A percentile compares a stretch with the other conserved stretches of the same genome.
phyloP scores from a whole-genome alignment of 37 sponge, comb jelly and placozoan genomes.

The Mnemiopsis leidyi region DNA sequence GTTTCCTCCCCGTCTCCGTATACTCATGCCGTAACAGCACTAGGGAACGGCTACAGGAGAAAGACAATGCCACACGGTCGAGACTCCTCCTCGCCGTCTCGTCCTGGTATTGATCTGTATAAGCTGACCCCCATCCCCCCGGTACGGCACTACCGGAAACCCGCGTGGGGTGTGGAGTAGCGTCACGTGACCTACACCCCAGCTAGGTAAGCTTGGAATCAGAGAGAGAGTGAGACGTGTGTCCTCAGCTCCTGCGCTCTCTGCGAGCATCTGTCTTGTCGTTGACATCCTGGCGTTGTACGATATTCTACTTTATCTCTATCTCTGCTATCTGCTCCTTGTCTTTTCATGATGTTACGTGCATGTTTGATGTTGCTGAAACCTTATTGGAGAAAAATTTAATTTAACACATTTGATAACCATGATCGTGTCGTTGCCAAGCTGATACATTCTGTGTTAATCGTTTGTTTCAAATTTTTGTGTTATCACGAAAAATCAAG shows the following conservation, averaged over 20 bases:
- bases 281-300: not conserved
- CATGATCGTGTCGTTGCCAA: not conserved
- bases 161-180: conserved; percentile 50
- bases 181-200: not conserved
- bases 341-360: not conserved
- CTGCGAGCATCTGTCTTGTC: not conserved
- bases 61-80: conserved; percentile 34
- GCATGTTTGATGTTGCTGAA: conserved; percentile 59
- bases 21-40: conserved; percentile 34
- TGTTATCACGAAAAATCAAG: not conserved
- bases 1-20: not conserved
- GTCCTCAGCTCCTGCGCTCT: not conserved
- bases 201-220: not conserved
- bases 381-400: not conserved
- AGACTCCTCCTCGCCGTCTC: not conserved
- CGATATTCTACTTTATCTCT: not conserved
- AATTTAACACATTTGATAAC: too few species aligned
- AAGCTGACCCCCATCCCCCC: conserved; percentile 60
- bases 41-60: conserved; percentile 5
- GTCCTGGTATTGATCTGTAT: conserved; percentile 36
- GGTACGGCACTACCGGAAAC: conserved; percentile 39
- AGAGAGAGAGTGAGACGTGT: not conserved
- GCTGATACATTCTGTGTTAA: conserved; percentile 12
- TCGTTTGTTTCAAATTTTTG: not conserved
- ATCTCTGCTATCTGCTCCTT: too few species aligned